Evolutionary conservation across 2,113 vertebrate species (phyloP).

Genomic region (Leptodactylus fuscus): DNA sequence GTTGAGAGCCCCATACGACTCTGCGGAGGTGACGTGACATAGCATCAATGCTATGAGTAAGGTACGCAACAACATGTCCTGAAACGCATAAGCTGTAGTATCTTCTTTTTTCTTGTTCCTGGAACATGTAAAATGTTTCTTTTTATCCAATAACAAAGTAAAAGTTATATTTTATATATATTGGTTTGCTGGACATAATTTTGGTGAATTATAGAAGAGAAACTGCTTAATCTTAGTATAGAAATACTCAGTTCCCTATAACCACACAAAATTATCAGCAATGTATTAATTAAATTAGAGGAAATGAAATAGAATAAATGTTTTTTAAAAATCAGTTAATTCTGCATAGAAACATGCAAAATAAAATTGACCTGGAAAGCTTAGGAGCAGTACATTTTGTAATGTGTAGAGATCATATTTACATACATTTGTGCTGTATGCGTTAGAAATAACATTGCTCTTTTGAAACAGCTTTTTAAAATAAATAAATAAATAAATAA

Average conservation of each 20-base stretch:
- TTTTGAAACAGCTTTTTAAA: not conserved
- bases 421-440: not conserved
- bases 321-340: not conserved
- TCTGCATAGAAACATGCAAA: not conserved
- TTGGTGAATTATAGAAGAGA: too few species aligned
- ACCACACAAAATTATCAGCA: not conserved
- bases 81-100: too few species aligned
- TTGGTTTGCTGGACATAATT: too few species aligned
- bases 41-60: too few species aligned
- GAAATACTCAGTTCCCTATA: not conserved
- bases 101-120: too few species aligned
- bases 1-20: too few species aligned
- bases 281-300: not conserved
- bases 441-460: not conserved
- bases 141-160: too few species aligned
- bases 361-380: not conserved
- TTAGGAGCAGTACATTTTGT: not conserved
- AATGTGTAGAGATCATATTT: not conserved
- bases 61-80: too few species aligned
- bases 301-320: not conserved
- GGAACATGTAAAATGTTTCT: too few species aligned
- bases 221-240: not conserved
- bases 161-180: too few species aligned
- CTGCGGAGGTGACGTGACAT: too few species aligned
- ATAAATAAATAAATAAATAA: too few species aligned